These are phyloP conservation scores for Parasteatoda tepidariorum DNA, from an alignment of 1,140 invertebrate genomes.

Conservation along the genomic window DNA sequence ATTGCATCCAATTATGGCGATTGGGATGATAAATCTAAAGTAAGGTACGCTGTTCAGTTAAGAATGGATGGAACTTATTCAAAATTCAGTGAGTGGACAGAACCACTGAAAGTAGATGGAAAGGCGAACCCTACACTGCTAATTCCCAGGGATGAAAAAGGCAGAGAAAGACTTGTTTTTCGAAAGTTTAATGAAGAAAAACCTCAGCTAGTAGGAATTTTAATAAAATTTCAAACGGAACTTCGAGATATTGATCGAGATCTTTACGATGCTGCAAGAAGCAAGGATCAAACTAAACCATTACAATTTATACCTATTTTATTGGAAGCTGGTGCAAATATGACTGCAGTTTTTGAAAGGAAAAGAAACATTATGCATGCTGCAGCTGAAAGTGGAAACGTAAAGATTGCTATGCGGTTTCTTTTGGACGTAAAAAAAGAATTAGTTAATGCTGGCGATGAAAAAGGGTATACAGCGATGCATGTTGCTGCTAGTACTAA, in stretches of 20 bases:
- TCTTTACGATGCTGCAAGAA: conserved; percentile 1
- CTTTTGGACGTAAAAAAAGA: no score
- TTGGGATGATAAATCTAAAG: background rate
- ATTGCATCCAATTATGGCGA: background rate
- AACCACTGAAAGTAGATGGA: background rate
- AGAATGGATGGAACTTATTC: background rate
- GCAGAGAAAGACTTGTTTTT: background rate
- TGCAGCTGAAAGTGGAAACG: conserved; percentile 6
- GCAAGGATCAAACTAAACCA: background rate
- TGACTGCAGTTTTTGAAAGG: background rate
- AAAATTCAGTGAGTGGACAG: background rate
- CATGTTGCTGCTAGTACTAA: background rate
- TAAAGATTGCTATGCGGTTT: background rate
- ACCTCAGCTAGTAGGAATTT: background rate
- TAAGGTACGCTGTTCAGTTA: background rate
- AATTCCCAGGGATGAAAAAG: background rate
- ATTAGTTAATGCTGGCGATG: background rate
- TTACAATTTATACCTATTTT: background rate
- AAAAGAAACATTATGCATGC: background rate
- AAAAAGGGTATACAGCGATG: background rate
- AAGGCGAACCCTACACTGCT: background rate
- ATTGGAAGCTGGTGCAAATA: background rate
- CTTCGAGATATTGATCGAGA: conserved; percentile 16
- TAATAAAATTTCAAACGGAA: background rate
- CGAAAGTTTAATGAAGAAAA: background rate